Evolutionary conservation across 2,113 vertebrate species (phyloP).

Genomic region (Panthera tigris): DNA sequence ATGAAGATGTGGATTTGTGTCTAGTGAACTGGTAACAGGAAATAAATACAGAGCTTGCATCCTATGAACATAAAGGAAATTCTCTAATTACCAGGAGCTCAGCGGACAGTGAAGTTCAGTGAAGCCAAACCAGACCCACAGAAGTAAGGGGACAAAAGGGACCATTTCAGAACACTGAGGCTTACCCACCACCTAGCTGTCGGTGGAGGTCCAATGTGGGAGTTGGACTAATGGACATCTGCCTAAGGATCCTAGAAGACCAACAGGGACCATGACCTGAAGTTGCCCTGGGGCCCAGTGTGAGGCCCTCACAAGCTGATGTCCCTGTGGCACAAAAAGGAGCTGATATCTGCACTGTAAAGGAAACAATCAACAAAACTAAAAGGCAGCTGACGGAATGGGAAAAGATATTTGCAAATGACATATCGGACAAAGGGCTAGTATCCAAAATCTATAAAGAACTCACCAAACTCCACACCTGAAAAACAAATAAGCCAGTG

Average conservation of each 20-base stretch:
- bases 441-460: no score
- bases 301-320: no score
- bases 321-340: not conserved
- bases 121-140: not conserved
- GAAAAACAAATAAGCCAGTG: no score
- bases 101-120: not conserved
- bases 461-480: no score
- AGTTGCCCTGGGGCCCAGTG: fast-evolving
- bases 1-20: not conserved
- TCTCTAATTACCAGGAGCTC: not conserved
- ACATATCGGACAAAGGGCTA: no score
- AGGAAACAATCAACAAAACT: no score
- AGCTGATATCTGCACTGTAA: no score
- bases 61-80: not conserved
- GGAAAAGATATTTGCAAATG: no score
- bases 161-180: not conserved
- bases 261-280: not conserved
- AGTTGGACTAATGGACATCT: not conserved
- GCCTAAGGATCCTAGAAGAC: not conserved
- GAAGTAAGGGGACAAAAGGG: not conserved
- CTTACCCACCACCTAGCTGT: no score
- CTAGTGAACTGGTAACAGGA: not conserved
- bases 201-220: fast-evolving
- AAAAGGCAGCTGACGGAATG: no score
- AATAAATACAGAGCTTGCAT: not conserved